These are phyloP conservation scores for Trichacis sp. DNA, from an alignment of 2,888 invertebrate genomes.

Conservation along the genomic window DNA sequence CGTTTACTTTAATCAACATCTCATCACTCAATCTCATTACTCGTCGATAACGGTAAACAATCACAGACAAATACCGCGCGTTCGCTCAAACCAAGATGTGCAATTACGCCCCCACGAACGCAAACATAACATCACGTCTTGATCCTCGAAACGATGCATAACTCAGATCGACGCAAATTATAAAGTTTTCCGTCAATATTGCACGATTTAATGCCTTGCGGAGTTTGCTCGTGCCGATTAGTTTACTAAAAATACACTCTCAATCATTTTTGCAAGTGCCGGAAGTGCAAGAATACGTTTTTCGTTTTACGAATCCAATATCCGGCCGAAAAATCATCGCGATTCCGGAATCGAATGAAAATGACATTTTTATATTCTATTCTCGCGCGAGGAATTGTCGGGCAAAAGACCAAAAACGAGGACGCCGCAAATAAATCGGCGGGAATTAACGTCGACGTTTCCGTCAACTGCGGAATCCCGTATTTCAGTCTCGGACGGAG, in stretches of 20 bases:
- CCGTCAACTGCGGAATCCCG: neutral
- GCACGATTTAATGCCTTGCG: neutral
- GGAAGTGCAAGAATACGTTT: too few species aligned
- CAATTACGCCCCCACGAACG: neutral
- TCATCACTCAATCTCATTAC: too few species aligned
- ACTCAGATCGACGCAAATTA: neutral
- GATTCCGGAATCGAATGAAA: neutral
- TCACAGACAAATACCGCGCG: neutral
- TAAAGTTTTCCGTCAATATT: neutral
- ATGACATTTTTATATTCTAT: neutral
- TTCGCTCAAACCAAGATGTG: neutral
- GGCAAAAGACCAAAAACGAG: neutral
- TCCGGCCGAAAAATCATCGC: neutral
- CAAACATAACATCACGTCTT: neutral
- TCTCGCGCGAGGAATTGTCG: neutral
- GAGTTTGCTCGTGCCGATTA: neutral
- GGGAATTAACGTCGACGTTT: neutral
- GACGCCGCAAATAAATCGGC: neutral
- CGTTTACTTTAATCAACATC: too few species aligned
- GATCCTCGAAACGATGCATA: neutral
- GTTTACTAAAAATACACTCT: too few species aligned
- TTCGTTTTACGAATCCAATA: neutral
- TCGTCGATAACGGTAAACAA: too few species aligned
- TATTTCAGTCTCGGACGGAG: too few species aligned
- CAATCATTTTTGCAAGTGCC: too few species aligned